Conservation (phyloP, 37 sponge, comb jelly and placozoan genomes). For the Chondrosia reniformis region DNA sequence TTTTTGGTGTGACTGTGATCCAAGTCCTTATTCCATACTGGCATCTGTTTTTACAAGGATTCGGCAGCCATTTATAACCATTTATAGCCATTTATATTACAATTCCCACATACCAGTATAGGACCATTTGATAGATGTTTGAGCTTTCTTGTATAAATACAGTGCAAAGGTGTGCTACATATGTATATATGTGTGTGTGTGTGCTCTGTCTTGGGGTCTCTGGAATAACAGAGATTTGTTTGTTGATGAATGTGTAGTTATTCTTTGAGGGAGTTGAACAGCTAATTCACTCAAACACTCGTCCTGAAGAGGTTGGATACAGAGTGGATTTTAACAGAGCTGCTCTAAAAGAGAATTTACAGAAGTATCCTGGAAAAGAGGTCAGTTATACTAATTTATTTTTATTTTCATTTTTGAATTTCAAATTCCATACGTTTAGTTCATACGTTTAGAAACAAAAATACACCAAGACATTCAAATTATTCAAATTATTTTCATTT, state of each 20-base stretch:
- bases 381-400: constrained; percentile 25
- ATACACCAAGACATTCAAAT: neutral
- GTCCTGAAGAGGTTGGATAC: constrained; percentile 86
- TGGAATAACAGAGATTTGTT: too few relatives aligned
- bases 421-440: neutral
- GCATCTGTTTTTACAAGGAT: too few relatives aligned
- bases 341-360: constrained; percentile 73
- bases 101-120: too few relatives aligned
- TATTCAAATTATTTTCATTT: neutral
- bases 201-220: too few relatives aligned
- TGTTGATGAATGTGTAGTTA: constrained; percentile 27
- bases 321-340: constrained; percentile 64
- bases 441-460: neutral
- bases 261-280: constrained; percentile 91
- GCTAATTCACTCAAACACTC: constrained; percentile 63
- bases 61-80: too few relatives aligned
- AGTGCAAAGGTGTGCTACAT: neutral
- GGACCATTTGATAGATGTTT: too few relatives aligned
- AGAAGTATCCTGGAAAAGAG: constrained; percentile 88
- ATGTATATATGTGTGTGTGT: neutral
- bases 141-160: too few relatives aligned
- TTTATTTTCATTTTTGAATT: neutral
- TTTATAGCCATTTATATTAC: too few relatives aligned
- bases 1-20: too few relatives aligned
- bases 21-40: too few relatives aligned